Evolutionary conservation across 2,113 vertebrate genomes (phyloP).

Genomic region (Galbula dea): DNA sequence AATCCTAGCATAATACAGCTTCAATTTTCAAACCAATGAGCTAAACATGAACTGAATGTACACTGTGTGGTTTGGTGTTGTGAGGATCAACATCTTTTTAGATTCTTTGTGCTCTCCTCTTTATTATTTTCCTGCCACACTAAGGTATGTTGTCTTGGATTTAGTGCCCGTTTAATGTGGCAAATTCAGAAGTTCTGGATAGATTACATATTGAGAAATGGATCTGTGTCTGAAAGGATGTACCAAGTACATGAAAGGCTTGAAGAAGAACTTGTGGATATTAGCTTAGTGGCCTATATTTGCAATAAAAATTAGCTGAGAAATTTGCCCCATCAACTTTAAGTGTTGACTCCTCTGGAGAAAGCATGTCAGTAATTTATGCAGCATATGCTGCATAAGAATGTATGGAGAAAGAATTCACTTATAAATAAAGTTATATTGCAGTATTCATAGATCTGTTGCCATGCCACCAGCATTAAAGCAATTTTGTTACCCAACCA

Average conservation of each 20-base stretch:
- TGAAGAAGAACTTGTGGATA: background rate
- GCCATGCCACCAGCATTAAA: background rate
- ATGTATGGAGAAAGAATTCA: background rate
- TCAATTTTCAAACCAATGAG: background rate
- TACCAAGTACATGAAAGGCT: background rate
- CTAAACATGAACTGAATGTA: background rate
- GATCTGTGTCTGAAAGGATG: background rate
- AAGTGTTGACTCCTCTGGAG: background rate
- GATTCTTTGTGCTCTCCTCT: background rate
- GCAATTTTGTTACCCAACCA: background rate
- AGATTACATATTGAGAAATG: background rate
- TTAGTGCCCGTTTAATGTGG: background rate
- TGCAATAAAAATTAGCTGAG: background rate
- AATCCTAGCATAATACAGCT: background rate
- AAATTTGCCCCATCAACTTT: background rate
- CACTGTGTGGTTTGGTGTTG: background rate
- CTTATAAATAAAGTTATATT: background rate
- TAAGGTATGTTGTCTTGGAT: background rate
- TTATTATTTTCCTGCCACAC: background rate
- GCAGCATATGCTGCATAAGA: background rate
- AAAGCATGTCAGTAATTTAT: background rate
- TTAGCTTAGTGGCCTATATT: background rate
- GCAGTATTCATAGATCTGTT: constrained; percentile 3
- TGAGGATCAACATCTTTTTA: background rate
- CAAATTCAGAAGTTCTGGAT: background rate